These are phyloP conservation scores for Vireo griseus DNA, from an alignment of 2,797 vertebrate genomes.

Conservation along the genomic window DNA sequence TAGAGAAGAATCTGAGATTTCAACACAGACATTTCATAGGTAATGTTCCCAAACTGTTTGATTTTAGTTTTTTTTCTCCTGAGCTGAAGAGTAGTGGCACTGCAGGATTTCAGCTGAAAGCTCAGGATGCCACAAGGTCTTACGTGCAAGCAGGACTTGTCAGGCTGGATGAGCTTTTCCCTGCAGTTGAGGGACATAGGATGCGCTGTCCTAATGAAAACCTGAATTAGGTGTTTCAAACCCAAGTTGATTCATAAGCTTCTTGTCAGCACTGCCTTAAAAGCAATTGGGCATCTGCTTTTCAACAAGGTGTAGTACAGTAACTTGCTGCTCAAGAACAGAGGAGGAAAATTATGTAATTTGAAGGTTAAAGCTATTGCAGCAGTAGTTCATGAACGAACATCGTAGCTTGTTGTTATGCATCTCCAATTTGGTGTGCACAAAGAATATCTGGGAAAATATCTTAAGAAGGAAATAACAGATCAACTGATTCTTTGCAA, in stretches of 20 bases:
- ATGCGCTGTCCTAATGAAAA: background rate
- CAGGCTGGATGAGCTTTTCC: constrained; percentile 18
- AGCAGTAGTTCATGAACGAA: background rate
- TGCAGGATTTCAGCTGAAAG: constrained; percentile 15
- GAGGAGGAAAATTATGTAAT: constrained; percentile 5
- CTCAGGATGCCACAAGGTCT: background rate
- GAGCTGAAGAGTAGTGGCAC: background rate
- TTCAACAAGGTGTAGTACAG: background rate
- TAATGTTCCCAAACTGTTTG: background rate
- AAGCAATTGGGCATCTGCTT: constrained; percentile 14
- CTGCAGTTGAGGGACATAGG: background rate
- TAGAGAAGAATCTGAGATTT: background rate
- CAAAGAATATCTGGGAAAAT: constrained; percentile 18
- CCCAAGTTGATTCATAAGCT: background rate
- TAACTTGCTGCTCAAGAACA: constrained; percentile 52
- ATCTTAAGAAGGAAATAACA: background rate
- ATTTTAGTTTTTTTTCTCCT: background rate
- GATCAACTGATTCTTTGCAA: background rate
- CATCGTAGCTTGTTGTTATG: background rate
- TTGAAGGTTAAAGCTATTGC: constrained; percentile 38
- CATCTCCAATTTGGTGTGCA: background rate
- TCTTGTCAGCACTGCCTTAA: background rate
- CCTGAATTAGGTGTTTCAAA: background rate
- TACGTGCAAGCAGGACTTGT: background rate
- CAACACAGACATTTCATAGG: background rate